These are phyloP conservation scores for Gymnorhina tibicen DNA, from an alignment of 2,113 vertebrate genomes.

Conservation along the genomic window DNA sequence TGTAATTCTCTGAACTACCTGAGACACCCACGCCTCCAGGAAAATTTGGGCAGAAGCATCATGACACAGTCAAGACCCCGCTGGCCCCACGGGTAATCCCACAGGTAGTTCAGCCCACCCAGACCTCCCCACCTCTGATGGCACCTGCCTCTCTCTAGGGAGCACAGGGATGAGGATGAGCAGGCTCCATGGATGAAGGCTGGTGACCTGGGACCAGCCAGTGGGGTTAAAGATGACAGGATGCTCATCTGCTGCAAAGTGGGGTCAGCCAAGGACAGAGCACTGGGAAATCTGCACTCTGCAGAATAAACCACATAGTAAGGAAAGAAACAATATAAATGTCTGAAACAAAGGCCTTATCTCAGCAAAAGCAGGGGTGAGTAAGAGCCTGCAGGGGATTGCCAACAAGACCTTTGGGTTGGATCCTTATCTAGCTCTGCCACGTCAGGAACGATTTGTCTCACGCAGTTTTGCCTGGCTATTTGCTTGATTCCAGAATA, in stretches of 20 bases:
- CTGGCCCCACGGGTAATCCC: neutral
- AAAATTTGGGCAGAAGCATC: neutral
- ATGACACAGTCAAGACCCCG: neutral
- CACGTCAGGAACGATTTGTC: neutral
- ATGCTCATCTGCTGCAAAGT: neutral
- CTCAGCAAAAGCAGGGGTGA: conserved; percentile 20
- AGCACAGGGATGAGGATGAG: neutral
- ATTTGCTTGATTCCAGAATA: neutral
- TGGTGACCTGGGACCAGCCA: neutral
- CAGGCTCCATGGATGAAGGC: neutral
- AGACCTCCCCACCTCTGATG: neutral
- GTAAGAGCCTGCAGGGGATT: conserved; percentile 29
- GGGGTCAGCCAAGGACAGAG: conserved; percentile 1
- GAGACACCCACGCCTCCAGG: neutral
- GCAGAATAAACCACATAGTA: neutral
- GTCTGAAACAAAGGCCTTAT: conserved; percentile 23
- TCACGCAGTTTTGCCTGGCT: neutral
- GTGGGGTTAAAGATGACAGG: neutral
- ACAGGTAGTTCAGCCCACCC: neutral
- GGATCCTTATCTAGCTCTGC: conserved; percentile 12
- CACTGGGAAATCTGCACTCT: neutral
- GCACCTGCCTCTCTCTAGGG: neutral
- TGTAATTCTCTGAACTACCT: neutral
- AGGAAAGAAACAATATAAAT: conserved; percentile 25
- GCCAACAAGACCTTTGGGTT: conserved; percentile 1